Base-by-base conservation (phyloP, 2,888 invertebrate genomes). In the Oscheius myriophilus region DNA sequence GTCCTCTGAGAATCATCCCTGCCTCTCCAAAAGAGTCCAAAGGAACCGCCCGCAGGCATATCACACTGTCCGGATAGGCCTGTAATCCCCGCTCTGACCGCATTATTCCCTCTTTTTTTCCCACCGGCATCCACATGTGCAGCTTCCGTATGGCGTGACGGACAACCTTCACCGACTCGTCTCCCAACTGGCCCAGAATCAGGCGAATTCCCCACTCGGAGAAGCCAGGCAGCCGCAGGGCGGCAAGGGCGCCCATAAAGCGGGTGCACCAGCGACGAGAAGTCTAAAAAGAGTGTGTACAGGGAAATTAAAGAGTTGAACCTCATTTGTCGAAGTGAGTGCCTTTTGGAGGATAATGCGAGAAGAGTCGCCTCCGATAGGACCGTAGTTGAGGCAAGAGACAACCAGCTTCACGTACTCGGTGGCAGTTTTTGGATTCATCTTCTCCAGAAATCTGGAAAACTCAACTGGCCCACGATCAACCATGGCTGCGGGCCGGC, bases 331-430 rank as follows among this genome's bases (percentile, higher is more conserved):
- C 3, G 74, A 69, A n/a, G 89, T 88, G 39, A 91, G 85, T 7
- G 89, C 90, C 73, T 89, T 89, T 43, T 88, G 87, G 33, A 91
- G 86, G 25, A 91, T 88, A 39, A 90, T 86, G 87, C 91, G 87
- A 84, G 83, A 84, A 70, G 86, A 82, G 90, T 92, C 92, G 26
- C 53, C 65, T 1, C 59, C 52, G 23, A 92, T 92, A 61, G 91
- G 89, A 2, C 91, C 91, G 87, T 96, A 97, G 88, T 96, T 94
- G 81, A 98, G 89, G 76, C 93, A 93, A 6, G 96, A 94, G 71
- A 95, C 91, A 65, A 95, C 93, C 71, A 97, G 89, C 87, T 97
- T 97, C 0, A 95, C 92, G 87, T 96, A 96, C 86, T 93, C 93
- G 82, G 94, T 93, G 87, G 92, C 92, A 3, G 93, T 93, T 55